Percentiles rank a stretch among this genome's conserved stretches.
These are phyloP conservation scores for Rattus rattus DNA, from an alignment of 2,113 vertebrate genomes.

Conservation along the genomic window DNA sequence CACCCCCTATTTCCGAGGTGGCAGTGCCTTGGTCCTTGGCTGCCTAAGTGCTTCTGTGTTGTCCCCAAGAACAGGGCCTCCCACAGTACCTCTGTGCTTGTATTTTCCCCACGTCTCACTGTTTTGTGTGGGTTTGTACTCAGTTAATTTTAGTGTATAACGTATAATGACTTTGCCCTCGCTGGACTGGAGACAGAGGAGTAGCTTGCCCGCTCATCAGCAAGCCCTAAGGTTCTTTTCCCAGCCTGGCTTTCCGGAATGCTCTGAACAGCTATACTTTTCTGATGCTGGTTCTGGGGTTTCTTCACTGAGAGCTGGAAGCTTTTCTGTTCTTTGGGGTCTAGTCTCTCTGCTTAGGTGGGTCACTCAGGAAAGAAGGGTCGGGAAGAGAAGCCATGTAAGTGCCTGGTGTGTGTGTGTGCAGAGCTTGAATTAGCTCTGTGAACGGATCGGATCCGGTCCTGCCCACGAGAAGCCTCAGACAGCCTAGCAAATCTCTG, in stretches of 20 bases:
- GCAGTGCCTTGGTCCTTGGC: neutral
- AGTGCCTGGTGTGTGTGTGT: neutral
- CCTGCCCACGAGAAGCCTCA: neutral
- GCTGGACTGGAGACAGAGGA: neutral
- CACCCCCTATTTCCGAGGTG: neutral
- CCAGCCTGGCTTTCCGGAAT: neutral
- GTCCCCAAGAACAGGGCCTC: neutral
- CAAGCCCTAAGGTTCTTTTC: neutral
- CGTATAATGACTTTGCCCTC: neutral
- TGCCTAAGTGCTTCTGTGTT: neutral
- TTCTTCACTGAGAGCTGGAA: neutral
- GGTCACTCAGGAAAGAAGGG: neutral
- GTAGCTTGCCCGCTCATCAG: neutral
- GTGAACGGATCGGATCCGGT: neutral
- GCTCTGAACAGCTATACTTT: neutral
- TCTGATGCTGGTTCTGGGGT: neutral
- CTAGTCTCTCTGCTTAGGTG: neutral
- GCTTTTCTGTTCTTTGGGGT: neutral
- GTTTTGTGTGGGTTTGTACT: neutral
- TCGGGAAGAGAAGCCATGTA: neutral
- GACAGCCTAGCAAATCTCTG: neutral
- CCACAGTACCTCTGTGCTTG: neutral
- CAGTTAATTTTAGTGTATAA: neutral
- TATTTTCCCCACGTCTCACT: neutral
- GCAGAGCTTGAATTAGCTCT: neutral